Evolutionary conservation across 2,113 vertebrate genomes (phyloP).

Genomic region (Erythrocebus patas): DNA sequence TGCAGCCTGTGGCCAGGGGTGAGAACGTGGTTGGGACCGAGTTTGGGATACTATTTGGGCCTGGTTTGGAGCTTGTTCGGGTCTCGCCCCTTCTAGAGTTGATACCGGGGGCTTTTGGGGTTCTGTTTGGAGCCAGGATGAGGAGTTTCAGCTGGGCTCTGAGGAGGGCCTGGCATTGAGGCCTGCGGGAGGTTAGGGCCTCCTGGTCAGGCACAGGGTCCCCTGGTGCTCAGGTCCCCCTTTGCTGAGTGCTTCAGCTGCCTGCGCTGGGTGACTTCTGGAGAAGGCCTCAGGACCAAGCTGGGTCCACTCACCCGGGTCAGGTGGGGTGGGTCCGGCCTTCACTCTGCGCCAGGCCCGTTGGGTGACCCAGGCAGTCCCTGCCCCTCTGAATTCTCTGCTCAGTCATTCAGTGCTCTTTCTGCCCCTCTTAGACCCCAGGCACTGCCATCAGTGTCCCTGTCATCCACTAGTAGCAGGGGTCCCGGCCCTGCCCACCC

Average conservation of each 20-base stretch:
- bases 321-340: background rate
- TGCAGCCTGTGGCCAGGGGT: background rate
- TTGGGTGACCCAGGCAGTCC: background rate
- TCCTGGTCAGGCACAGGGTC: background rate
- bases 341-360: background rate
- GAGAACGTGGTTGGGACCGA: background rate
- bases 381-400: background rate
- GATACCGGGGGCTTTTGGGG: background rate
- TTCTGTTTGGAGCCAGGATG: background rate
- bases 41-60: background rate
- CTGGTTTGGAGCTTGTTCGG: background rate
- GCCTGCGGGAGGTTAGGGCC: background rate
- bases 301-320: background rate
- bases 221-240: background rate
- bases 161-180: background rate
- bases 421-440: background rate
- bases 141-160: background rate
- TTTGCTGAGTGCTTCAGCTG: background rate
- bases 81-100: background rate
- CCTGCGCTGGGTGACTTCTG: background rate
- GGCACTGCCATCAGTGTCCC: background rate
- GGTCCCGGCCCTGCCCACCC: background rate
- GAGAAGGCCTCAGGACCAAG: background rate
- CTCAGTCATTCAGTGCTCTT: background rate
- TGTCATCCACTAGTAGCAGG: accelerated